A percentile compares a stretch with the other conserved stretches of the same genome.
These are phyloP conservation scores for Globia sparganii DNA, from an alignment of 2,888 invertebrate genomes.

Conservation along the genomic window DNA sequence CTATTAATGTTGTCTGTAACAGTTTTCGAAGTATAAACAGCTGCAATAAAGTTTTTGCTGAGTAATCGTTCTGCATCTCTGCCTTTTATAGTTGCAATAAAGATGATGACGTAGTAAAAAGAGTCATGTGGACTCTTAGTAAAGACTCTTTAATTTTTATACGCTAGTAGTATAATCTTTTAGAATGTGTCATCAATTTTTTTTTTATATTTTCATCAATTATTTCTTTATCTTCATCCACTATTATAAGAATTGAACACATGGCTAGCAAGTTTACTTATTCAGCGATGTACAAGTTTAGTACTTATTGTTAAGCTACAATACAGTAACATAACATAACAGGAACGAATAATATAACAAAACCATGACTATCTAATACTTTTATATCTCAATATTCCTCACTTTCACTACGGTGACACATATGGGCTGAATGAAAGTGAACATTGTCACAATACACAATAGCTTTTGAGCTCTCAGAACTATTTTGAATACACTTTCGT, in stretches of 20 bases:
- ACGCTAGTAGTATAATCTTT: conserved; percentile 3
- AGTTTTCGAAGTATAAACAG: conserved; percentile 24
- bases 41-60: conserved; percentile 29
- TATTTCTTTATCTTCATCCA: background rate
- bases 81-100: conserved; percentile 38
- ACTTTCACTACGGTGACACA: conserved; percentile 83
- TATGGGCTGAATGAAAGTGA: conserved; percentile 83
- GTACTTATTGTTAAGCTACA: background rate
- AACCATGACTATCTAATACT: conserved; percentile 56
- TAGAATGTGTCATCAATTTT: conserved; percentile 4
- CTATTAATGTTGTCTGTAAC: background rate
- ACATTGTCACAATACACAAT: conserved; percentile 85
- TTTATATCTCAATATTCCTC: conserved; percentile 69
- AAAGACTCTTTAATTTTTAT: background rate
- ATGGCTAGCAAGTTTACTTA: background rate
- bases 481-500: conserved; percentile 71
- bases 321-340: conserved; percentile 25
- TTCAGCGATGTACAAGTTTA: background rate
- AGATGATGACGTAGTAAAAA: conserved; percentile 25
- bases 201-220: background rate
- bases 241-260: background rate
- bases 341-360: conserved; percentile 31
- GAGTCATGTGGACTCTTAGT: background rate
- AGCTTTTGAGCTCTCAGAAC: conserved; percentile 69
- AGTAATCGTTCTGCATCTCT: conserved; percentile 37